Percentiles rank a stretch among this genome's conserved stretches.
These are phyloP conservation scores for Gandaritis pyraliata DNA, from an alignment of 2,888 invertebrate species.

Conservation along the genomic window DNA sequence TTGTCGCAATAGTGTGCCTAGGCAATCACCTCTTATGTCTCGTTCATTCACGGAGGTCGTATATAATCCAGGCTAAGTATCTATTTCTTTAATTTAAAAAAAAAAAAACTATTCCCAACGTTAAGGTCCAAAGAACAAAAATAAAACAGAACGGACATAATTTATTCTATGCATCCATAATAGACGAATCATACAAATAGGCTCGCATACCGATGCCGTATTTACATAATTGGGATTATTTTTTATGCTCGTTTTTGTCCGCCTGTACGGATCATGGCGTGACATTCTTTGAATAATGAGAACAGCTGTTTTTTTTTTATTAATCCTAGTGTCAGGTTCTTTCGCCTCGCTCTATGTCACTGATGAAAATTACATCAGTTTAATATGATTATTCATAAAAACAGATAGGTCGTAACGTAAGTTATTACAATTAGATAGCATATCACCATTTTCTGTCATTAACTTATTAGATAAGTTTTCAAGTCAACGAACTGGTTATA, in stretches of 20 bases:
- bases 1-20: no score
- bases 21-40: no score
- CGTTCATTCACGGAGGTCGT: no score
- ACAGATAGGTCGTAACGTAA: neutral
- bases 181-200: conserved; percentile 39
- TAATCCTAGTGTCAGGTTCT: neutral
- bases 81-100: no score
- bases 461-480: neutral
- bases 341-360: conserved; percentile 2
- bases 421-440: neutral
- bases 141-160: conserved; percentile 31
- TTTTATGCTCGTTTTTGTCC: conserved; percentile 37
- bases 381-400: neutral
- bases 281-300: conserved; percentile 32
- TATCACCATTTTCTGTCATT: neutral
- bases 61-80: no score
- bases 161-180: conserved; percentile 44
- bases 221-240: conserved; percentile 60
- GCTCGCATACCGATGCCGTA: conserved; percentile 52
- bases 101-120: neutral
- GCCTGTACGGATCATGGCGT: conserved; percentile 29
- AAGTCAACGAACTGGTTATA: neutral
- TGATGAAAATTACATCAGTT: neutral
- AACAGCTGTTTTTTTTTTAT: conserved; percentile 16
- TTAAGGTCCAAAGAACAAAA: conserved; percentile 40